Evolutionary conservation across 1,140 invertebrate species (phyloP), one percentile per base, ranked within the genome.

Genomic region (Zophobas morio): DNA sequence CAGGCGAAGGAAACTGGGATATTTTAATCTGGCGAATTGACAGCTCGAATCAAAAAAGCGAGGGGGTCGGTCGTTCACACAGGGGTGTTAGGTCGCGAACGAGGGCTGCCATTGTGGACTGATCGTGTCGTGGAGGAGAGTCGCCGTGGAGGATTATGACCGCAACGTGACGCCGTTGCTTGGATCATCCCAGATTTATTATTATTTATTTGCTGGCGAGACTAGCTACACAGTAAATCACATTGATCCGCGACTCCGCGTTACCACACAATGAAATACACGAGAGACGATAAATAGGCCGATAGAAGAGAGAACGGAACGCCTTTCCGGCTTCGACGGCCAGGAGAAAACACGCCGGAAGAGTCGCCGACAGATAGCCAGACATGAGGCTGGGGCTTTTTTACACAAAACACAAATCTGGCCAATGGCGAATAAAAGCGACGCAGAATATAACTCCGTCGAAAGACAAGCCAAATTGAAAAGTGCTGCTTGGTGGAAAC

Each of bases 161-260:
- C 77, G 60, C 77, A 78, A 78, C 77, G 77, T 78, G 77, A 78
- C 74, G 77, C 66, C 75, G 77, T 70, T 75, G 73, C 78, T 60
- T 46, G 75, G 78, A 75, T 79, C 78, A 79, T 79, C 78, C 78
- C 54, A 75, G 78, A 79, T 79, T 79, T 79, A 77, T 79, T 79
- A 79, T 79, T 79, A 79, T 79, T 79, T 79, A 79, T 79, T 79
- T 79, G 78, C 70, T 37, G 53, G 75, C 56, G 60, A 39, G 51
- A 40, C 40, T 60, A 53, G 63, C 51, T 72, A 34, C 54, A 46
- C 75, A 49, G 49, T 79, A 79, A 79, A 79, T 79, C 78, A 79
- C 78, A 79, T 79, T 79, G 78, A 79, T 79, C 78, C 78, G 40
- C 66, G 71, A 72, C 46, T 73, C 71, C 70, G 39, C 53, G 72